Evolutionary conservation across 2,113 vertebrate species (phyloP), one percentile per base, ranked within the genome.

Genomic region (Peromyscus leucopus): DNA sequence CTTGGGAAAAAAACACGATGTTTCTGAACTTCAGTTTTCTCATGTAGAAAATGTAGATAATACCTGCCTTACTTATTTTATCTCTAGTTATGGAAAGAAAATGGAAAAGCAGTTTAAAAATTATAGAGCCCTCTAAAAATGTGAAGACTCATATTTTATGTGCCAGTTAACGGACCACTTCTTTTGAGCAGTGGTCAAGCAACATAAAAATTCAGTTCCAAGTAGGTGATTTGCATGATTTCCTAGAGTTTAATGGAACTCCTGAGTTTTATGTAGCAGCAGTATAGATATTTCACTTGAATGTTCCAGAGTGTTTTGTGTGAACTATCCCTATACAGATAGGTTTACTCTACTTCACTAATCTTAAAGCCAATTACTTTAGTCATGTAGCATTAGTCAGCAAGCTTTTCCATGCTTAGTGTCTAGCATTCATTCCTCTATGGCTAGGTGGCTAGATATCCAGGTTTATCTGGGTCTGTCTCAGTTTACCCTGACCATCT

Each of bases 21-120:
- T 93, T 96, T 97, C 57, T 94, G 46, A 93, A 5, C 19, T 51
- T 90, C 57, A 19, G 12, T 92, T 94, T 96, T 94, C 65, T 78
- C n/a, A 72, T 16, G 31, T 3, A 67, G 22, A 90, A 69, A 95
- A 79, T 74, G 26, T 69, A 93, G 91, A 92, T 96, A 96, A 94
- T 84, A 36, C 21, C 13, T 93, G n/a, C 2, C 17, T 15, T 91
- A 63, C 63, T 87, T 94, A 26, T 84, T 96, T 87, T 87, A 39
- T 57, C 83, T 36, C 36, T 75, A 75, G 24, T 67, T 85, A 61
- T 22, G 13, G 96, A 96, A 48, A 86, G 61, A 93, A 97, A 96
- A 85, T 90, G 55, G 59, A 90, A 97, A 95, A 51, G 7, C 28
- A 71, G 17, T 84, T 96, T 87, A 71, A 95, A 95, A 46, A 87